Percentiles rank a stretch among this genome's conserved stretches.
Evolutionary conservation across 2,888 invertebrate genomes (phyloP).

Genomic region (Cephus pulcher): DNA sequence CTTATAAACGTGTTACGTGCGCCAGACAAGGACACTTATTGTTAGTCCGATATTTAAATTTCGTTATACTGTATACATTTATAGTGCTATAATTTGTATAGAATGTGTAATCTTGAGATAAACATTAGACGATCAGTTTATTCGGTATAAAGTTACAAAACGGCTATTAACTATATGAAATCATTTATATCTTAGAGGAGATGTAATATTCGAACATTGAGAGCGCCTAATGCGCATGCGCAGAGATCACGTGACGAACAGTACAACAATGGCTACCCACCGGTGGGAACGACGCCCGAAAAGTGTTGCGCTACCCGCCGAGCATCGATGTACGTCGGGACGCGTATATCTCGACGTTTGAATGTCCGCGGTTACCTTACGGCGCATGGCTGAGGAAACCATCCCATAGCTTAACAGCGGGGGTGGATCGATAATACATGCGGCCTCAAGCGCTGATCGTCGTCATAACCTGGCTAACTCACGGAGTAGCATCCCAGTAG

Average conservation of each 20-base stretch:
- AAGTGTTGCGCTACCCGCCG: neutral
- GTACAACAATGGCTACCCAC: neutral
- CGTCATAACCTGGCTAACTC: constrained; percentile 25
- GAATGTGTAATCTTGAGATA: neutral
- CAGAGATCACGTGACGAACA: neutral
- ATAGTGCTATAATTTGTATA: neutral
- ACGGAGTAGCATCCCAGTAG: constrained; percentile 22
- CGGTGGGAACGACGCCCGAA: neutral
- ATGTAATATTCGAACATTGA: neutral
- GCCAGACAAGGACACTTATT: neutral
- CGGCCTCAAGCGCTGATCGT: constrained; percentile 24
- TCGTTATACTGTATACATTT: neutral
- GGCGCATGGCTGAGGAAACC: neutral
- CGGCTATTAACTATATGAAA: neutral
- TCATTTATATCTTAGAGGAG: neutral
- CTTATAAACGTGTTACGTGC: neutral
- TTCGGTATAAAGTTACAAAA: neutral
- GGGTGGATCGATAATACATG: constrained; percentile 49
- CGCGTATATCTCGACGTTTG: neutral
- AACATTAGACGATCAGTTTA: neutral
- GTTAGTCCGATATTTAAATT: neutral
- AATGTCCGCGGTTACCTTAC: neutral
- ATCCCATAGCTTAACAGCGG: neutral
- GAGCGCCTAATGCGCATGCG: neutral
- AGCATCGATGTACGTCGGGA: neutral